phyloP scores from a whole-genome alignment of 2,888 invertebrate species.

The Tineola bisselliella region DNA sequence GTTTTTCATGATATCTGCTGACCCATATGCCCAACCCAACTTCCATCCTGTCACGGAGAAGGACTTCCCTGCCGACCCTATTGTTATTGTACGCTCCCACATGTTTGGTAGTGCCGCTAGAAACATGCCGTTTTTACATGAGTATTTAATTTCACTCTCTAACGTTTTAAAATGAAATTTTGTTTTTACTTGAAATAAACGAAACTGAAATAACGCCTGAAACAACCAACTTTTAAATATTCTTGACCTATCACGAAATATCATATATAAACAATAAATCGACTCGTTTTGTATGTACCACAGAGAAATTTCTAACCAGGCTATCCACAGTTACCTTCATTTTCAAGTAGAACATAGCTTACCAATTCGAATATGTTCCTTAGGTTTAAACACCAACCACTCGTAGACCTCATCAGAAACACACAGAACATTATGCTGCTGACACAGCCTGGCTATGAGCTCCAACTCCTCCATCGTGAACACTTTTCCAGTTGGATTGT shows the following conservation, averaged over 20 bases:
- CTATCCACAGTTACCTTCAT: not conserved
- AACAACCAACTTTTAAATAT: too few species aligned
- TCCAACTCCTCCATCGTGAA: constrained; percentile 70
- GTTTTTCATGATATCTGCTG: constrained; percentile 75
- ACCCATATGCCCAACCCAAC: constrained; percentile 90
- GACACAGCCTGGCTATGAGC: constrained; percentile 81
- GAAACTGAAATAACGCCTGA: too few species aligned
- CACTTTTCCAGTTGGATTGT: constrained; percentile 92
- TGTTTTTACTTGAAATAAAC: too few species aligned
- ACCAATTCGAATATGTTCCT: constrained; percentile 85
- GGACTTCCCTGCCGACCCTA: constrained; percentile 92
- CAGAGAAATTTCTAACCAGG: too few species aligned
- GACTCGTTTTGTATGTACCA: too few species aligned
- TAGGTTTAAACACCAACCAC: constrained; percentile 84
- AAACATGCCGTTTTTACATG: too few species aligned
- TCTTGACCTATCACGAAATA: too few species aligned
- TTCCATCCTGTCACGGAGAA: constrained; percentile 94
- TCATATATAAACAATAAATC: too few species aligned
- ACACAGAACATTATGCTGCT: constrained; percentile 85
- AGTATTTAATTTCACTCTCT: too few species aligned
- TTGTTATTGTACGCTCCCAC: constrained; percentile 92
- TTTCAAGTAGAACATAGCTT: constrained; percentile 17
- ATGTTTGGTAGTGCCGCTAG: constrained; percentile 84
- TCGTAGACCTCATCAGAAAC: constrained; percentile 96
- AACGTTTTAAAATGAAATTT: too few species aligned